These are phyloP conservation scores for Prosapia bicincta DNA, from an alignment of 2,888 invertebrate species.

Conservation along the genomic window DNA sequence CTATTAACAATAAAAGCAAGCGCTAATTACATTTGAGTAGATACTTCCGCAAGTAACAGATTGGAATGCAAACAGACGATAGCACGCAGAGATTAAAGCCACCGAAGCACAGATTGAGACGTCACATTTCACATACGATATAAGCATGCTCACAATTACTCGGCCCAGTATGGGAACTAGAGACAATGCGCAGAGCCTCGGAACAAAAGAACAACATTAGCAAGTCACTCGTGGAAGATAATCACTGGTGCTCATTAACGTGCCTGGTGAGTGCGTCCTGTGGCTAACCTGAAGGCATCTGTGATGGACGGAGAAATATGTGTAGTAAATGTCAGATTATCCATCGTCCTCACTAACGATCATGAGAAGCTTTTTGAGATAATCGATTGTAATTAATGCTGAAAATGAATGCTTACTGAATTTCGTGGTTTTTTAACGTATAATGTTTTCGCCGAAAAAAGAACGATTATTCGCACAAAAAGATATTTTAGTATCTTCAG, in stretches of 20 bases:
- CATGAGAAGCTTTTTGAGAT: background rate
- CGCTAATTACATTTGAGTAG: too few species aligned
- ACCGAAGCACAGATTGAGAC: background rate
- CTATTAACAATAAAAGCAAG: too few species aligned
- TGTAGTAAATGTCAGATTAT: background rate
- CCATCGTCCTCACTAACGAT: background rate
- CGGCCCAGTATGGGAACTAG: background rate
- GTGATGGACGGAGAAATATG: background rate
- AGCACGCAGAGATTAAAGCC: background rate
- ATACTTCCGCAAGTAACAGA: too few species aligned
- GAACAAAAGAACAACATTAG: background rate
- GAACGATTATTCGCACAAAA: too few species aligned
- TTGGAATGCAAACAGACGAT: background rate
- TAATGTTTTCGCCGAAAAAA: too few species aligned
- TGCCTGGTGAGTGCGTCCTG: background rate
- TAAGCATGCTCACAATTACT: background rate
- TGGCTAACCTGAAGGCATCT: background rate
- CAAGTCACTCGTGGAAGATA: background rate
- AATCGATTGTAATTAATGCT: too few species aligned
- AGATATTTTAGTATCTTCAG: too few species aligned
- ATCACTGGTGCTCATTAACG: background rate
- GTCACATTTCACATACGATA: background rate
- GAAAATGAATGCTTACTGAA: too few species aligned
- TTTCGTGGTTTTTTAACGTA: too few species aligned
- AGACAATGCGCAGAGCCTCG: background rate